phyloP scores from a whole-genome alignment of 2,797 vertebrate species.

The Melanotaenia maccullochi region DNA sequence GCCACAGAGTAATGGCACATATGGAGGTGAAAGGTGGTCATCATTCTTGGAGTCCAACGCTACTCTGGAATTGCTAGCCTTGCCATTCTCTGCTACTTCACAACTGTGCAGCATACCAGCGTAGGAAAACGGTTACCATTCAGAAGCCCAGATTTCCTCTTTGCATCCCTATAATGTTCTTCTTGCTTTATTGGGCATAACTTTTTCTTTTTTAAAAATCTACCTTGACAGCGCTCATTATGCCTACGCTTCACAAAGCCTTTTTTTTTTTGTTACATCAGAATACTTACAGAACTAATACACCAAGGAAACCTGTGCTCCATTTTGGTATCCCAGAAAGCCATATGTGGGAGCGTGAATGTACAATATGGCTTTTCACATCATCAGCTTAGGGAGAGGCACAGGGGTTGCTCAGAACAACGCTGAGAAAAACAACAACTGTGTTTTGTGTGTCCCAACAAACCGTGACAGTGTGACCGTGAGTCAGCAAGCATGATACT shows the following conservation, averaged over 20 bases:
- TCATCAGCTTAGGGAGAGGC: background rate
- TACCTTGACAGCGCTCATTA: background rate
- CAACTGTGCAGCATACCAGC: slow-evolving; percentile 8
- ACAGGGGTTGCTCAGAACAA: background rate
- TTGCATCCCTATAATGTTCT: background rate
- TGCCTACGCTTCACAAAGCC: no score
- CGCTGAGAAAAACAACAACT: background rate
- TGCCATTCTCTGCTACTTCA: slow-evolving; percentile 12
- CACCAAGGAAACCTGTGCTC: background rate
- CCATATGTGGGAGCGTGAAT: background rate
- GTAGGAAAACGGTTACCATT: background rate
- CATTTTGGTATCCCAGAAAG: background rate
- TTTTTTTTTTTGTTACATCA: background rate
- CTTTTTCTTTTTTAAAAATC: background rate
- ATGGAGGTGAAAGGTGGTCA: slow-evolving; percentile 53
- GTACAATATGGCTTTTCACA: background rate
- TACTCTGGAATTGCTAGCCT: slow-evolving; percentile 12
- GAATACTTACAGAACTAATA: background rate
- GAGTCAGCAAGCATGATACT: background rate
- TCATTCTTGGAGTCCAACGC: slow-evolving; percentile 33
- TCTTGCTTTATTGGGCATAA: background rate
- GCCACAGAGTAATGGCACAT: slow-evolving; percentile 19
- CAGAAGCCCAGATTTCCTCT: slow-evolving; percentile 8
- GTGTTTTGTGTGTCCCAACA: background rate
- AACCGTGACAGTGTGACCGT: background rate